Conservation (phyloP, 2,797 vertebrate genomes). For the Iguana delicatissima region DNA sequence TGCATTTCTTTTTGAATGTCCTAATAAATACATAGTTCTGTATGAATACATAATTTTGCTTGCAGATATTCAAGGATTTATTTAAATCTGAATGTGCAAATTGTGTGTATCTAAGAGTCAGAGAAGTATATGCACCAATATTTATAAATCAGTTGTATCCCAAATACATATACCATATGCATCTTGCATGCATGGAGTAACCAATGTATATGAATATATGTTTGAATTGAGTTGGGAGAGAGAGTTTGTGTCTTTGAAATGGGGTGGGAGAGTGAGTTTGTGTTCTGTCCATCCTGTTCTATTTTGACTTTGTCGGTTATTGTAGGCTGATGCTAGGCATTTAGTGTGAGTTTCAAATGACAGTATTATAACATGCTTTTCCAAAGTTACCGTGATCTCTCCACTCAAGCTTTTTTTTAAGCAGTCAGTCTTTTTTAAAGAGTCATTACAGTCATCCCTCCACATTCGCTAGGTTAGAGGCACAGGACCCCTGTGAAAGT, state of each 20-base stretch:
- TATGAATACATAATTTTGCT: conserved; percentile 9
- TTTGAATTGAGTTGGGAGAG: background rate
- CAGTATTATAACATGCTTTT: background rate
- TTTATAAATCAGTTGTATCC: background rate
- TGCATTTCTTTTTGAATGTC: conserved; percentile 17
- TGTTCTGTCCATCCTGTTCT: background rate
- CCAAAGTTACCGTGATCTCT: background rate
- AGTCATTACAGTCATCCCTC: no score
- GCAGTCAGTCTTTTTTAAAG: no score
- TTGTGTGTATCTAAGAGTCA: background rate
- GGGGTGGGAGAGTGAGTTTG: background rate
- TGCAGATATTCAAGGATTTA: background rate
- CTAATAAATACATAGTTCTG: background rate
- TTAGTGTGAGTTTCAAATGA: background rate
- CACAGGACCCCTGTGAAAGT: no score
- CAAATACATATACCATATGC: background rate
- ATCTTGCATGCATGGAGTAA: background rate
- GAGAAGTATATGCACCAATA: background rate
- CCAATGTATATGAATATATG: no score
- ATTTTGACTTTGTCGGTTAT: background rate
- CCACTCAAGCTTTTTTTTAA: background rate
- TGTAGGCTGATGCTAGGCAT: background rate
- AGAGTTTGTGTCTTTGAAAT: background rate
- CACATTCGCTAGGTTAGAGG: no score
- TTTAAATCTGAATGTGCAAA: conserved; percentile 6